phyloP scores from a whole-genome alignment of 2,888 invertebrate genomes.

The Zootermopsis nevadensis region DNA sequence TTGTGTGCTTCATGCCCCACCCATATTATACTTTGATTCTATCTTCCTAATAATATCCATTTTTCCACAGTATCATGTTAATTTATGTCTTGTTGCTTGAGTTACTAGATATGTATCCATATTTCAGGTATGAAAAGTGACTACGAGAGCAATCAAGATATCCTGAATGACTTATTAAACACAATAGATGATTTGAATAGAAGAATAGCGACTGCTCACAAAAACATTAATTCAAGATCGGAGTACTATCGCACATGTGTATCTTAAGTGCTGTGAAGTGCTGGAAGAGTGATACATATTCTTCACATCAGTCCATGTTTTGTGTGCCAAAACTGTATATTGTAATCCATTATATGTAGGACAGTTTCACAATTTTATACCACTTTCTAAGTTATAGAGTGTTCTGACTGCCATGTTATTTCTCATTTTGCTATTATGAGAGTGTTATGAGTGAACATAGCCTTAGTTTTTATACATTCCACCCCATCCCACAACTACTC shows the following conservation, averaged over 20 bases:
- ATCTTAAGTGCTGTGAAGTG: constrained; percentile 42
- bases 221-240: constrained; percentile 70
- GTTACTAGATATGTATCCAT: neutral
- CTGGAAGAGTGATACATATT: neutral
- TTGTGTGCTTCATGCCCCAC: too few species aligned
- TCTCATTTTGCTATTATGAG: neutral
- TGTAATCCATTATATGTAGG: neutral
- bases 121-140: constrained; percentile 72
- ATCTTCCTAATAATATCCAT: too few species aligned
- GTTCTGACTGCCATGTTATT: constrained; percentile 18
- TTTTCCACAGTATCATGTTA: too few species aligned
- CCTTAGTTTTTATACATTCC: constrained; percentile 14
- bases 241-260: constrained; percentile 72
- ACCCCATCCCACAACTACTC: neutral
- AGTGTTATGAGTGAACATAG: neutral
- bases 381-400: neutral
- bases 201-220: constrained; percentile 72
- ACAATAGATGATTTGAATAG: constrained; percentile 71
- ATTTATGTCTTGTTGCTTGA: neutral
- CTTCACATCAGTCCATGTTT: constrained; percentile 17
- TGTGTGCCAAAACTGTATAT: constrained; percentile 4
- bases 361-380: neutral
- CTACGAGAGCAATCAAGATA: constrained; percentile 74
- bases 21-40: neutral
- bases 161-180: constrained; percentile 69